Percentiles rank a stretch among this genome's conserved stretches.
Conservation (phyloP, 2,797 vertebrate species). For the Gallinago stenura region DNA sequence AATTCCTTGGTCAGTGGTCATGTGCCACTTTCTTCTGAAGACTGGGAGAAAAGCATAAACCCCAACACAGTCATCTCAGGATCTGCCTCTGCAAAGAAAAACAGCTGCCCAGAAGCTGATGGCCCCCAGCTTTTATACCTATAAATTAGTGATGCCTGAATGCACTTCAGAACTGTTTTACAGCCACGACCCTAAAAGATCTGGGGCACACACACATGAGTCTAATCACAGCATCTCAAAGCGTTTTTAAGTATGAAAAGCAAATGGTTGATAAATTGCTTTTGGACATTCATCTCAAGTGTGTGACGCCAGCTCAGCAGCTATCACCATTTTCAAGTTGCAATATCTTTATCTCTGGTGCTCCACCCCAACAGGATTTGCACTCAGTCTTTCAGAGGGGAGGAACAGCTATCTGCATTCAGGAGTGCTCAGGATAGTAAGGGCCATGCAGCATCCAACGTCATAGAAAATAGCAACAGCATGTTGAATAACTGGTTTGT, state of each 20-base stretch:
- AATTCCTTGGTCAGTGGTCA: background rate
- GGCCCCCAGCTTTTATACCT: background rate
- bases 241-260: background rate
- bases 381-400: background rate
- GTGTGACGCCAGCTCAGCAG: background rate
- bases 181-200: rapidly evolving
- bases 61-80: background rate
- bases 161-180: background rate
- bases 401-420: background rate
- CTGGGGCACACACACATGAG: background rate
- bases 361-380: constrained; percentile 14
- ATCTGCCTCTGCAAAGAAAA: background rate
- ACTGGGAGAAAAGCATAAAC: background rate
- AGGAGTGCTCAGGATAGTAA: background rate
- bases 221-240: background rate
- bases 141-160: background rate
- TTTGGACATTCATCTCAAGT: background rate
- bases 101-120: background rate
- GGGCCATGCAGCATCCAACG: background rate
- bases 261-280: background rate
- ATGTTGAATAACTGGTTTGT: constrained; percentile 58
- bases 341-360: constrained; percentile 21
- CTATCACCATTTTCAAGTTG: background rate
- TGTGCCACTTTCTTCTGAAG: background rate
- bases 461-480: constrained; percentile 23